These are phyloP conservation scores for Drosophila anomelani DNA, from an alignment of 2,888 invertebrate species.

Conservation along the genomic window DNA sequence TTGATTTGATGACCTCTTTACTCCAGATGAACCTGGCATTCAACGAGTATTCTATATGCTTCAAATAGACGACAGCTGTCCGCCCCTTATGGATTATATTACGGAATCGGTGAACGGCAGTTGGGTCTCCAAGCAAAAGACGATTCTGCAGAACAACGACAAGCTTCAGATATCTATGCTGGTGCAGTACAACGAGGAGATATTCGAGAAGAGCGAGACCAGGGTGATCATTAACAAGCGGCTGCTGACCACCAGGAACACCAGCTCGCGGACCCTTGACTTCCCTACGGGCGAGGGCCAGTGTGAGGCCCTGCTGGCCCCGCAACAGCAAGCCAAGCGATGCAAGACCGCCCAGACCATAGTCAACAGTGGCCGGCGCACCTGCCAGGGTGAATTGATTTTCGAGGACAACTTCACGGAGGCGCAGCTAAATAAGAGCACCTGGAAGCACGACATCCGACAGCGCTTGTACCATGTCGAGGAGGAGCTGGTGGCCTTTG, in stretches of 20 bases:
- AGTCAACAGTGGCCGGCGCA: slow-evolving; percentile 19
- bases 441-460: slow-evolving; percentile 87
- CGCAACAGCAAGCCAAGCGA: slow-evolving; percentile 16
- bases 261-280: slow-evolving; percentile 27
- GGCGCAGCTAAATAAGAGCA: slow-evolving; percentile 80
- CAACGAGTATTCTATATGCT: slow-evolving; percentile 69
- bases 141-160: slow-evolving; percentile 60
- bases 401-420: slow-evolving; percentile 88
- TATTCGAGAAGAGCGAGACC: slow-evolving; percentile 69
- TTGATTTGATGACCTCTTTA: not conserved
- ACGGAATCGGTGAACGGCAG: slow-evolving; percentile 50
- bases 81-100: slow-evolving; percentile 69
- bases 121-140: slow-evolving; percentile 67
- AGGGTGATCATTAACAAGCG: slow-evolving; percentile 63
- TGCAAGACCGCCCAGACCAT: slow-evolving; percentile 53
- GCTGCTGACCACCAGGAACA: slow-evolving; percentile 52
- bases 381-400: slow-evolving; percentile 85
- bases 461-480: slow-evolving; percentile 86
- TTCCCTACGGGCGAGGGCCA: slow-evolving; percentile 20
- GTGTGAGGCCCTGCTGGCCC: slow-evolving; percentile 41
- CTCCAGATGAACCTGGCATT: slow-evolving; percentile 71
- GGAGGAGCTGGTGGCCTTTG: slow-evolving; percentile 85
- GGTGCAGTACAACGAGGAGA: slow-evolving; percentile 66
- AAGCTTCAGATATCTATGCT: slow-evolving; percentile 69
- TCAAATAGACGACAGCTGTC: slow-evolving; percentile 72